These are phyloP conservation scores for Platalea minor DNA, from an alignment of 2,797 vertebrate genomes.

Conservation along the genomic window DNA sequence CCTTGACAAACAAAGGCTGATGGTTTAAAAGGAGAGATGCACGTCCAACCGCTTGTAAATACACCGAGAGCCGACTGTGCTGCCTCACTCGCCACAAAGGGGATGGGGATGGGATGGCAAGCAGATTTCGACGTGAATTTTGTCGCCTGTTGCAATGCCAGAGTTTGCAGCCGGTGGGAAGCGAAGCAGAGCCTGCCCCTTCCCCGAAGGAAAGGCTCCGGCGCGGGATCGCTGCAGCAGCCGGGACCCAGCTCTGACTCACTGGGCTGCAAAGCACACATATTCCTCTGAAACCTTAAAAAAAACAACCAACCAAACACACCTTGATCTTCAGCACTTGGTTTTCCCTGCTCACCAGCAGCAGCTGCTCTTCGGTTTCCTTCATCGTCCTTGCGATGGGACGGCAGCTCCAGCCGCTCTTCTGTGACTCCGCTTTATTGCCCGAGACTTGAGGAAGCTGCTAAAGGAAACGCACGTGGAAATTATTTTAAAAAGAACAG, in stretches of 20 bases:
- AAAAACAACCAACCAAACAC: not conserved
- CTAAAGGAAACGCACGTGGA: not conserved
- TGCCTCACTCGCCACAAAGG: not conserved
- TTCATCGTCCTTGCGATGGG: conserved; percentile 32
- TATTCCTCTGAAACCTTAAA: not conserved
- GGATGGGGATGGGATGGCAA: too few species aligned
- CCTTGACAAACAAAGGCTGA: not conserved
- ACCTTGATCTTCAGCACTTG: conserved; percentile 75
- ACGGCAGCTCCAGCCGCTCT: not conserved
- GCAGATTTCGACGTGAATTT: not conserved
- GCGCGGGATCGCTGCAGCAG: not conserved
- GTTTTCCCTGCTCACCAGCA: conserved; percentile 69
- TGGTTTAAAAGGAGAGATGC: not conserved
- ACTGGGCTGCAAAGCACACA: not conserved
- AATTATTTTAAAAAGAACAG: not conserved
- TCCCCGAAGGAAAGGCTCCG: not conserved
- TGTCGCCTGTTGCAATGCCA: not conserved
- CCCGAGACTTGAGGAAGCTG: not conserved
- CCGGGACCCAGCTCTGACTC: not conserved
- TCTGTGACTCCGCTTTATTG: not conserved
- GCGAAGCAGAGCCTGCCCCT: not conserved
- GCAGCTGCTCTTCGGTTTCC: conserved; percentile 64
- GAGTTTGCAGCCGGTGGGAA: not conserved
- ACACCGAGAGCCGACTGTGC: not conserved
- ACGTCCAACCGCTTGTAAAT: not conserved